Base-by-base conservation (phyloP, 2,797 vertebrate species). In the Tokudaia muenninki region DNA sequence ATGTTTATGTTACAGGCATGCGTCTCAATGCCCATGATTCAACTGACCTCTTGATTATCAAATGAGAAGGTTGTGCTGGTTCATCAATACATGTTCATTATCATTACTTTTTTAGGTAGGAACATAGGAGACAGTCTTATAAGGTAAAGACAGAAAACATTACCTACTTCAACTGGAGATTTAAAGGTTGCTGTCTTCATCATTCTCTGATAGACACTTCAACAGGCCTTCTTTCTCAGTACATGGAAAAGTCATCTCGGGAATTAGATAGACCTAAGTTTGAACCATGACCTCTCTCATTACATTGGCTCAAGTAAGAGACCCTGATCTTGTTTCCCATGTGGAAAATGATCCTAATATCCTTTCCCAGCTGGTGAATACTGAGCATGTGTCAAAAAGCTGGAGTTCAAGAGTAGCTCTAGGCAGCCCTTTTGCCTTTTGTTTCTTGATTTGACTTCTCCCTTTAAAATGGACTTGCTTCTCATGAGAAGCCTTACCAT, bases 391-490 rank as follows among this genome's bases (percentile, higher is more conserved):
- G 11, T 83, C 52, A 70, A 94, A 96, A 86, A 34, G 47, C 52
- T 37, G 88, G 61, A 31, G 17, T 94, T 26, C 47, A 44, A 86
- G 83, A 47, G 12, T 52, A 75, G 47, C 50, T 78, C 5, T 91
- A 3, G 95, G 52, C 7, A 94, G 6, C 78, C 79, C 37, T 83
- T 92, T 78, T n/a, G 16, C 86, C 77, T 92, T 93, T 93, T 14
- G 72, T 95, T 37, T 63, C 67, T 17, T 21, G 6, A 67, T 95
- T 44, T 94, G 79, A 94, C 80, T 50, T 94, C 80, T 87, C 31
- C 50, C n/a, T 97, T 86, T 67, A 82, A 96, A 95, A 83, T 88
- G 34, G 61, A 97, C 88, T 92, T 94, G 77, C 55, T 96, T 97
- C 52, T 86, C 94, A 81, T 86, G 83, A 81, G 86, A 55, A 72